A percentile compares a stretch with the other conserved stretches of the same genome.
Evolutionary conservation across 1,140 invertebrate species (phyloP).

Genomic region (Lordiphosa collinella): DNA sequence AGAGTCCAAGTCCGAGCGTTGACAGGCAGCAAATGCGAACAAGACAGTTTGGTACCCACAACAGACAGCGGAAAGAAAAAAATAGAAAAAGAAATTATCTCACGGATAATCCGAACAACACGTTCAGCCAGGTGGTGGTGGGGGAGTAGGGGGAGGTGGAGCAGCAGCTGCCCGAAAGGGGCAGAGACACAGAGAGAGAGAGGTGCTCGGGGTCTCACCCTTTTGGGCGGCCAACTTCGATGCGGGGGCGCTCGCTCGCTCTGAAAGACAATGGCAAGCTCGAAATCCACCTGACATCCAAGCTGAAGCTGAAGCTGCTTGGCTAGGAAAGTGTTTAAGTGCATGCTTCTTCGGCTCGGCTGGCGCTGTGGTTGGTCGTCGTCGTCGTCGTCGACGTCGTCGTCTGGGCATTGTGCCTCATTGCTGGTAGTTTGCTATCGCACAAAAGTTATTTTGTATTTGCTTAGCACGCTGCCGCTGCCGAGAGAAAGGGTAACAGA

Average conservation of each 20-base stretch:
- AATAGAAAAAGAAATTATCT: constrained; percentile 67
- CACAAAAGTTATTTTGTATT: constrained; percentile 71
- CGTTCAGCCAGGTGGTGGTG: constrained; percentile 46
- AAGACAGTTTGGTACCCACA: constrained; percentile 63
- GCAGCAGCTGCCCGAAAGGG: background rate
- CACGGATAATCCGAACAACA: constrained; percentile 76
- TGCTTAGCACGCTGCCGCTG: constrained; percentile 38
- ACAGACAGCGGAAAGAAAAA: constrained; percentile 11
- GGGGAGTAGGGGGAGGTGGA: background rate
- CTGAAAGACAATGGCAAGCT: constrained; percentile 39
- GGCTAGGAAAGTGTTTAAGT: constrained; percentile 34
- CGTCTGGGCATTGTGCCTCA: constrained; percentile 7
- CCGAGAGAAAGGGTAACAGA: constrained; percentile 75
- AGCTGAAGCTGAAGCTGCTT: background rate
- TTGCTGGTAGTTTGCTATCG: constrained; percentile 22
- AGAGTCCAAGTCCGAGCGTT: constrained; percentile 46
- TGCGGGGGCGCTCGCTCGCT: constrained; percentile 43
- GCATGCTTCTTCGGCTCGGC: constrained; percentile 6
- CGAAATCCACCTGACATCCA: constrained; percentile 45
- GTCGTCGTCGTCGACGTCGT: constrained; percentile 14
- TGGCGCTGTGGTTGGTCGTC: constrained; percentile 63
- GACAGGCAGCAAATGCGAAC: constrained; percentile 75
- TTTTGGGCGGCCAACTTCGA: constrained; percentile 47
- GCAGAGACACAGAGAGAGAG: too few species aligned
- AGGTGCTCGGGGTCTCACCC: constrained; percentile 58